Evolutionary conservation across 2,113 vertebrate species (phyloP).

Genomic region (Proterorhinus semilunaris): DNA sequence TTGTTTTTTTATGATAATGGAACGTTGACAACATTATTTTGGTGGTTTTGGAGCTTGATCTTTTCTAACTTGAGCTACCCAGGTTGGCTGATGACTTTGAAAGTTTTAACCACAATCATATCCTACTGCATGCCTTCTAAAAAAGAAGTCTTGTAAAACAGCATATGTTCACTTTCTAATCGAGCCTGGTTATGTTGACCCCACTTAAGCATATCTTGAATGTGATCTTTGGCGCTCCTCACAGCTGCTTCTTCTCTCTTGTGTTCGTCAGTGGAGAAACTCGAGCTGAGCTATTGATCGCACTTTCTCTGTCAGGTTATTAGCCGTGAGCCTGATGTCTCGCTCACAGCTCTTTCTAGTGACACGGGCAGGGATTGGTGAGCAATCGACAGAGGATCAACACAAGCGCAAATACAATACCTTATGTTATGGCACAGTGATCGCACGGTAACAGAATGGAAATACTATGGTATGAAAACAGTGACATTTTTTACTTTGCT

Average conservation of each 20-base stretch:
- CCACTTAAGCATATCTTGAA: constrained; percentile 33
- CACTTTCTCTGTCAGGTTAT: constrained; percentile 58
- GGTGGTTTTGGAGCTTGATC: too few relatives aligned
- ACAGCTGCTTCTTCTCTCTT: constrained; percentile 64
- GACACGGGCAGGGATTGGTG: constrained; percentile 45
- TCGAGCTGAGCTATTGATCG: constrained; percentile 69
- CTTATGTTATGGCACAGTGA: too few relatives aligned
- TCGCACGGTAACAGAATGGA: too few relatives aligned
- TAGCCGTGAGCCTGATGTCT: constrained; percentile 66
- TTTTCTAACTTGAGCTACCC: too few relatives aligned
- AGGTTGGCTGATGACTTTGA: too few relatives aligned
- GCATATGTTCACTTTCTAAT: not conserved
- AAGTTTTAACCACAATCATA: too few relatives aligned
- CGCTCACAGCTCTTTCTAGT: constrained; percentile 54
- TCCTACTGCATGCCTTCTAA: too few relatives aligned
- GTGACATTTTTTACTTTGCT: too few relatives aligned
- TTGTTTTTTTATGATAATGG: too few relatives aligned
- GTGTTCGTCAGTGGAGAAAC: constrained; percentile 58
- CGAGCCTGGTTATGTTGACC: not conserved
- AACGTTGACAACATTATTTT: too few relatives aligned
- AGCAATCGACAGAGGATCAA: constrained; percentile 38
- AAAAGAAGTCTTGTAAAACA: too few relatives aligned
- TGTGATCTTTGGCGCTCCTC: constrained; percentile 33
- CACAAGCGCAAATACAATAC: not conserved
- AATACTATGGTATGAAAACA: too few relatives aligned